These are phyloP conservation scores for Xenentodon cancila DNA, from an alignment of 2,797 vertebrate species.

Conservation along the genomic window DNA sequence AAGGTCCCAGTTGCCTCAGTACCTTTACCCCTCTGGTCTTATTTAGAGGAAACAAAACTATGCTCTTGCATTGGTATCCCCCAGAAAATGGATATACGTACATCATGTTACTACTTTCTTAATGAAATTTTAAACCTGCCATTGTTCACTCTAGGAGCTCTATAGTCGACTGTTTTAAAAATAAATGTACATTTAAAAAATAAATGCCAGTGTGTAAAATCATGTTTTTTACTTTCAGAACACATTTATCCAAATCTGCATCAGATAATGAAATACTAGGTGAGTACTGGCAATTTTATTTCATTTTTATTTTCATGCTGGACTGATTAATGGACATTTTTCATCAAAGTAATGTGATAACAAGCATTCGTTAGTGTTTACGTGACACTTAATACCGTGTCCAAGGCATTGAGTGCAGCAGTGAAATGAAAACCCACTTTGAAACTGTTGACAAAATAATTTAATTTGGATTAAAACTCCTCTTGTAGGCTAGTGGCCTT, in stretches of 20 bases:
- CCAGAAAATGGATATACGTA: too few species aligned
- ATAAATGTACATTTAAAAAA: too few species aligned
- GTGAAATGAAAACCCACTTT: neutral
- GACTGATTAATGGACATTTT: too few species aligned
- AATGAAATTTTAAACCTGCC: neutral
- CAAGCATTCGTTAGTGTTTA: too few species aligned
- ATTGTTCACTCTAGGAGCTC: neutral
- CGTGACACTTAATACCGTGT: too few species aligned
- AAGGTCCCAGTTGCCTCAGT: conserved; percentile 32
- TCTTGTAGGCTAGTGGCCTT: neutral
- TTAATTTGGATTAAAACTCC: conserved; percentile 2
- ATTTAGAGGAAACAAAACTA: conserved; percentile 12
- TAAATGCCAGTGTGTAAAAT: too few species aligned
- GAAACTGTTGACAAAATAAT: neutral
- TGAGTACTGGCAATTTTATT: conserved; percentile 63
- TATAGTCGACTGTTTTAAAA: too few species aligned
- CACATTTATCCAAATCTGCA: conserved; percentile 85
- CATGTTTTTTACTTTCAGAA: conserved; percentile 76
- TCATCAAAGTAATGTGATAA: too few species aligned
- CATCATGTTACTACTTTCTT: neutral
- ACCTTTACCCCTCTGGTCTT: conserved; percentile 46
- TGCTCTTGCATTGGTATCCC: too few species aligned
- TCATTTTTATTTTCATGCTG: too few species aligned
- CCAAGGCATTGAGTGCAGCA: neutral
- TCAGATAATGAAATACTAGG: conserved; percentile 89